Evolutionary conservation across 2,888 invertebrate genomes (phyloP), one percentile per base, ranked within the genome.

Genomic region (Oeneis ivallda): DNA sequence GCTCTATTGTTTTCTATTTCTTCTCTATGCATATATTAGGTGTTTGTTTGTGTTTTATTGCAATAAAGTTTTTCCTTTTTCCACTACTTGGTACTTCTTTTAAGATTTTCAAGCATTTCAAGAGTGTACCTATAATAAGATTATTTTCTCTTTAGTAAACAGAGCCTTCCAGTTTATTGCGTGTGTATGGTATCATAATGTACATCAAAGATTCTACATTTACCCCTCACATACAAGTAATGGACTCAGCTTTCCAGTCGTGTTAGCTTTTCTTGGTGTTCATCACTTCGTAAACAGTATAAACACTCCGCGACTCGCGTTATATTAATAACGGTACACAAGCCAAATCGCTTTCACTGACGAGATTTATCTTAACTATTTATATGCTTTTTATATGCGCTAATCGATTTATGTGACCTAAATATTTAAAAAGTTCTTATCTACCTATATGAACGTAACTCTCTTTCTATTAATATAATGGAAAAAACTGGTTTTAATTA

Each of bases 301-400:
- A 66, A 49, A 56, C 60, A 70, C 68, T 67, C 63, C 63, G 62
- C 49, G 39, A 53, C 68, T 66, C 63, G 62, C 49, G 43, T 56
- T 39, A 58, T 85, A 85, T 87, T 86, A 82, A 83, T 84, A 84
- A 78, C 79, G 74, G 78, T 79, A 79, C 81, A 75, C 77, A 79
- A 78, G 88, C 87, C 86, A 89, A 89, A 86, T 85, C 73, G 85
- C 85, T 89, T 89, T 89, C 85, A 80, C 86, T 82, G 79, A 79
- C 82, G 80, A 74, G 56, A 66, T 71, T 60, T 66, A 62, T 69
- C 64, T 66, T 60, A 61, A 66, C 57, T 66, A 65, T 53, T 64
- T 57, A 59, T 71, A 69, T 69, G 39, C 7, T 39, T 67, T 67
- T 69, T 61, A 69, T 66, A 53, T 65, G 63, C 49, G 67, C 67